Conservation (phyloP, 2,113 vertebrate genomes). For the Leptobrachium leishanense region DNA sequence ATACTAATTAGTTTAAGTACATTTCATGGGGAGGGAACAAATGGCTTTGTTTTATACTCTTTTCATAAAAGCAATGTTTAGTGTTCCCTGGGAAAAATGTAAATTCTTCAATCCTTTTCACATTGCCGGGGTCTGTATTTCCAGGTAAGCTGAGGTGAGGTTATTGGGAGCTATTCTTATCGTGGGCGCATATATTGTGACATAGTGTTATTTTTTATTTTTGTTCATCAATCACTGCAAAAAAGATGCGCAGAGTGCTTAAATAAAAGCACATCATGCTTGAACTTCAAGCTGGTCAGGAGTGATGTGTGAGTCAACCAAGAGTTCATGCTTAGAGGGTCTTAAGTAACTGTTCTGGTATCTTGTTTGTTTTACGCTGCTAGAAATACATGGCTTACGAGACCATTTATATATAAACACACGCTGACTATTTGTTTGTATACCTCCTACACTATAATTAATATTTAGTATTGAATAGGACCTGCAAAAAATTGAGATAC, state of each 20-base stretch:
- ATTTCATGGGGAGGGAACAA: neutral
- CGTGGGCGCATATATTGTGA: neutral
- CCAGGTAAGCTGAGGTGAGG: neutral
- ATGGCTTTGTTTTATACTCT: neutral
- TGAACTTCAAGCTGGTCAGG: neutral
- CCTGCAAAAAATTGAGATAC: no score
- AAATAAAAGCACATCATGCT: conserved; percentile 2
- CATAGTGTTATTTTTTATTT: no score
- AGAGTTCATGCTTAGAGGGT: neutral
- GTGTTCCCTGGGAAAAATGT: neutral
- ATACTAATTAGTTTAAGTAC: conserved; percentile 14
- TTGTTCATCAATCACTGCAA: neutral
- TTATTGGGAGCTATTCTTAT: neutral
- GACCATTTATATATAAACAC: neutral
- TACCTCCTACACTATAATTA: no score
- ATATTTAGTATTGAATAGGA: no score
- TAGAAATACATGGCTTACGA: neutral
- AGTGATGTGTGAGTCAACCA: neutral
- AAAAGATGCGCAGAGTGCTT: neutral
- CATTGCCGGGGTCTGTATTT: neutral
- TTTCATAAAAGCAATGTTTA: neutral
- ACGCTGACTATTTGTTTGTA: no score
- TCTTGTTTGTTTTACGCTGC: neutral
- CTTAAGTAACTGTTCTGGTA: neutral
- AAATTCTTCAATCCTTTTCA: neutral